phyloP scores from a whole-genome alignment of 2,888 invertebrate genomes.

The Eupithecia centaureata region DNA sequence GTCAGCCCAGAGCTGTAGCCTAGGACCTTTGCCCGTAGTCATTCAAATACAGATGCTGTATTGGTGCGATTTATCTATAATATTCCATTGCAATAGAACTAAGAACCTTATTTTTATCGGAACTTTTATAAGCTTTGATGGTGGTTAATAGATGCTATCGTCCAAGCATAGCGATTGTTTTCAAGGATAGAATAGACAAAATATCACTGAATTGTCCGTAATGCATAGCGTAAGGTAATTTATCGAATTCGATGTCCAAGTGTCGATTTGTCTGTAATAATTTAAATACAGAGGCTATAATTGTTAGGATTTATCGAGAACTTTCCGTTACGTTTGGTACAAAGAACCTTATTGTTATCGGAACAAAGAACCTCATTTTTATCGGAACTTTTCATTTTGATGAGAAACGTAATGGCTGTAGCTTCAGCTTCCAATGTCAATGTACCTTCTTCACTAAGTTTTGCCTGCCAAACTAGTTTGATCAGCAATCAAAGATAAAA shows the following conservation, averaged over 20 bases:
- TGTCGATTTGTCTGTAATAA: no score
- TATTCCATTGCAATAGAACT: not conserved
- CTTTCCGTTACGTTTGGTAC: no score
- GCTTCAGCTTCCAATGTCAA: not conserved
- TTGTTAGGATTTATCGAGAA: no score
- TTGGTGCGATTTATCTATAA: not conserved
- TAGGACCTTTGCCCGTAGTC: slow-evolving; percentile 13
- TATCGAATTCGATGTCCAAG: no score
- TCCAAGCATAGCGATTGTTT: not conserved
- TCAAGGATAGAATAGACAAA: not conserved
- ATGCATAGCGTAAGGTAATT: not conserved
- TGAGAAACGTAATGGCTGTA: no score
- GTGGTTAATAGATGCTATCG: not conserved
- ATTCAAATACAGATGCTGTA: slow-evolving; percentile 6
- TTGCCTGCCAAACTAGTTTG: not conserved
- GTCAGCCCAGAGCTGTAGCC: slow-evolving; percentile 34
- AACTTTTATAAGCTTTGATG: not conserved
- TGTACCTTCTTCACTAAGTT: not conserved
- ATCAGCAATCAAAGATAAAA: not conserved
- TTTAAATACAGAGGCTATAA: no score
- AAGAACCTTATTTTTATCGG: not conserved
- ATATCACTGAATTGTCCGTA: not conserved
- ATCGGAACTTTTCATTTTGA: no score
- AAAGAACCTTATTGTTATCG: no score
- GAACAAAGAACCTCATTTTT: no score